A percentile compares a stretch with the other conserved stretches of the same genome.
Conservation (phyloP, 2,888 invertebrate species). For the Phytoseiulus persimilis region DNA sequence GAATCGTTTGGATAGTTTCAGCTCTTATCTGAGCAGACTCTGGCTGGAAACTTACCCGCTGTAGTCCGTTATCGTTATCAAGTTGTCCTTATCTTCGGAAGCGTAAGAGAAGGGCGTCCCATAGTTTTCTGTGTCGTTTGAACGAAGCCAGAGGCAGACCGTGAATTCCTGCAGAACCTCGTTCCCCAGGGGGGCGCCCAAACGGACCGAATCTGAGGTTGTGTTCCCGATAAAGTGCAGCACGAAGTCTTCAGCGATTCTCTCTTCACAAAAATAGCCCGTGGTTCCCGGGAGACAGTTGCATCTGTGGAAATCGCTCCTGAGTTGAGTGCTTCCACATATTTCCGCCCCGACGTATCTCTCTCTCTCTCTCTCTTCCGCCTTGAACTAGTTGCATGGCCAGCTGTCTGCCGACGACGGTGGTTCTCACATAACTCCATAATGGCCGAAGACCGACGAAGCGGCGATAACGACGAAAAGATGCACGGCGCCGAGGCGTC, state of each 20-base stretch:
- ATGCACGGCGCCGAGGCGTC: neutral
- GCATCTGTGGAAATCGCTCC: slow-evolving; percentile 42
- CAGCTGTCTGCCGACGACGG: no score
- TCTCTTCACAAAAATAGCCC: slow-evolving; percentile 12
- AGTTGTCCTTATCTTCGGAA: slow-evolving; percentile 57
- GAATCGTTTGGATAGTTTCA: neutral
- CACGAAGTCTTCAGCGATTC: slow-evolving; percentile 55
- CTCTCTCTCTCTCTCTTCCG: no score
- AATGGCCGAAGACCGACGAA: no score
- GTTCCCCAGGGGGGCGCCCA: slow-evolving; percentile 52
- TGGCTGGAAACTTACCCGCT: slow-evolving; percentile 55
- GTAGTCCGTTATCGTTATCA: slow-evolving; percentile 62
- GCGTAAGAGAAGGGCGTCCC: slow-evolving; percentile 64
- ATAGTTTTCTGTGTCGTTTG: slow-evolving; percentile 59
- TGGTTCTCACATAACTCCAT: no score
- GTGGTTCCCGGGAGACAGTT: slow-evolving; percentile 22
- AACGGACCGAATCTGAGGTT: slow-evolving; percentile 57
- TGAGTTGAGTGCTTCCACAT: neutral
- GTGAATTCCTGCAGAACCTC: slow-evolving; percentile 55
- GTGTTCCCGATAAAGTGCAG: slow-evolving; percentile 57
- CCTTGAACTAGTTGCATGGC: no score
- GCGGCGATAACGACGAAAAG: neutral
- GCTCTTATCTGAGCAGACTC: no score
- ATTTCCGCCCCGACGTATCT: no score
- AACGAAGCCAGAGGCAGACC: slow-evolving; percentile 61